phyloP scores from a whole-genome alignment of 2,888 invertebrate species.

The Rotaria magnacalcarata region DNA sequence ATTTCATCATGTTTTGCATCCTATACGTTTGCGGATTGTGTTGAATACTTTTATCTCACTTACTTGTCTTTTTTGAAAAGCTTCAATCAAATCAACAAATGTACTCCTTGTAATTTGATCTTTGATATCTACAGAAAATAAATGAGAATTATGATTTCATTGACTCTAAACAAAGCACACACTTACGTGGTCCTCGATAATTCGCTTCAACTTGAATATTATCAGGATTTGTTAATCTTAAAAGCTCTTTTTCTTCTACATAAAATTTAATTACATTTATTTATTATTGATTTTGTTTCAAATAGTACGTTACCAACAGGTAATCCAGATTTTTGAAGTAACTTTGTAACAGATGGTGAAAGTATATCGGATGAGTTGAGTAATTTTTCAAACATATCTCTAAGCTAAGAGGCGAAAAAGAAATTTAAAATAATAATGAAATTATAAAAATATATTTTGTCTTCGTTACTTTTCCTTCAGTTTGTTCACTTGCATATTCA shows the following conservation, averaged over 20 bases:
- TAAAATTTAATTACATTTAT: too few species aligned
- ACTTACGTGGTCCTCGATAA: conserved; percentile 70
- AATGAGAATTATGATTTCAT: neutral
- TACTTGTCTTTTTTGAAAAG: conserved; percentile 66
- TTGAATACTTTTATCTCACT: neutral
- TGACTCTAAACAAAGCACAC: neutral
- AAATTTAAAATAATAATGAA: too few species aligned
- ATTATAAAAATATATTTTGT: too few species aligned
- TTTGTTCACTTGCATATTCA: conserved; percentile 23
- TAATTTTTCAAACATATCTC: conserved; percentile 24
- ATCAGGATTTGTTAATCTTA: conserved; percentile 43
- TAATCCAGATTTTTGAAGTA: conserved; percentile 3
- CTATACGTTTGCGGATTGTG: neutral
- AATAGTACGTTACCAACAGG: neutral
- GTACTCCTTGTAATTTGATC: conserved; percentile 74
- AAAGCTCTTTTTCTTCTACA: neutral
- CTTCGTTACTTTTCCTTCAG: neutral
- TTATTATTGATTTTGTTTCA: neutral
- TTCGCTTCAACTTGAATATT: conserved; percentile 65
- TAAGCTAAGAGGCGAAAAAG: neutral
- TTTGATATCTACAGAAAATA: conserved; percentile 61
- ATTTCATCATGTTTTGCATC: too few species aligned
- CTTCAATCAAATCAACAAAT: conserved; percentile 77
- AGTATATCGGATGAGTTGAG: neutral
- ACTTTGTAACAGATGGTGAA: neutral